Base-by-base conservation (phyloP, 2,797 vertebrate genomes). In the Mus minutoides region DNA sequence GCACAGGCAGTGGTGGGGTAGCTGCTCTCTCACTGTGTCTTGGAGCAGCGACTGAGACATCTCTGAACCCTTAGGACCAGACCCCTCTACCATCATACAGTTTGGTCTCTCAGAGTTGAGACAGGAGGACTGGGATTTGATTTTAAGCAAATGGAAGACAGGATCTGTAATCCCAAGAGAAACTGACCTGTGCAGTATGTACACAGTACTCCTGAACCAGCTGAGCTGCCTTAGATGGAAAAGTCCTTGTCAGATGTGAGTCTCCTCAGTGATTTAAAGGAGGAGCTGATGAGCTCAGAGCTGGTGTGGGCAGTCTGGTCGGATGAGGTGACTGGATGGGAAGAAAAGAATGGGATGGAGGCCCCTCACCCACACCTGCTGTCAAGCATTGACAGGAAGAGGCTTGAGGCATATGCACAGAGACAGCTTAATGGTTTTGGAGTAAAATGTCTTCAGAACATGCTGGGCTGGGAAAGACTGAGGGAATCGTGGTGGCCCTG, bases 281-380 rank as follows among this genome's bases (percentile, higher is more conserved):
- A 91, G 96, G 97, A 93, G 97, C 88, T 62, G 88, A 94, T 95
- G 97, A 98, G 96, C 97, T 93, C 96, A 96, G 98, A 97, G 97
- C 97, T 43, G 94, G 97, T 14, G 64, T 6, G 90, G 97, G 94
- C 29, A 4, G 90, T 94, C 97, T 95, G 98, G 96, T 96, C 3
- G 88, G 94, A 78, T 4, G 0, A 40, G 34, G 96, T 96, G 97
- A 96, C 96, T 96, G 88, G 31, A 52, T 77, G 37, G 43, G 49
- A 56, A 60, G 56, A 21, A 13, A 60, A 77, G 52, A 85, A 12
- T 0, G 0, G 94, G 88, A 83, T 73, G n/a, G 92, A 37, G 46
- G 67, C 14, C 0, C 40, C 76, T 58, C 78, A 11, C 2, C 1
- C n/a, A 34, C 64, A 17, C 87, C 29, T 0, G 52, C 83, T 60